Evolutionary conservation across 2,888 invertebrate genomes (phyloP).

Genomic region (Fissipunctia ypsillon): DNA sequence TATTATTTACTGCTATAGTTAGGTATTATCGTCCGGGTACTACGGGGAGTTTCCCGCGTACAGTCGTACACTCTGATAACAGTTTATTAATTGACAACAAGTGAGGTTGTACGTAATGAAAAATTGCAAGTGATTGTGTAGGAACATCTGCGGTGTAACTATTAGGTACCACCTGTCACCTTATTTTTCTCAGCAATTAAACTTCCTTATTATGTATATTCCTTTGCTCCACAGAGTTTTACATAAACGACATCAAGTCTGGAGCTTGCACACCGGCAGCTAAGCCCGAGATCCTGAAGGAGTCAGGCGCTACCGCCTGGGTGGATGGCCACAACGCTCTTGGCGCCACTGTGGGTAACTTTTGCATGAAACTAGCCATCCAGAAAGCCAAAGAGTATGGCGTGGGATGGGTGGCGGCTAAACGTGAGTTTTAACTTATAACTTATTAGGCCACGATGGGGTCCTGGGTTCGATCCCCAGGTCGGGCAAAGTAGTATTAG

Average conservation of each 20-base stretch:
- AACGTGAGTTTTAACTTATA: slow-evolving; percentile 84
- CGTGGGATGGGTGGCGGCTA: slow-evolving; percentile 95
- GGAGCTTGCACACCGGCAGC: slow-evolving; percentile 91
- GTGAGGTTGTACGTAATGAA: neutral
- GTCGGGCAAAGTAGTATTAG: neutral
- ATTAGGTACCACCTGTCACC: neutral
- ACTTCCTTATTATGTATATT: neutral
- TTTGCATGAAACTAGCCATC: slow-evolving; percentile 95
- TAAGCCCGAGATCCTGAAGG: slow-evolving; percentile 92
- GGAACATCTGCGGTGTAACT: too few relatives aligned
- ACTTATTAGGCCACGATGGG: neutral
- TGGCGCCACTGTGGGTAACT: slow-evolving; percentile 95
- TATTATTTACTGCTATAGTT: neutral
- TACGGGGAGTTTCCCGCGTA: neutral
- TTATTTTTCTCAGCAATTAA: neutral
- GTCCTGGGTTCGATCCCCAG: neutral
- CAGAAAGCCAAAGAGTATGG: slow-evolving; percentile 94
- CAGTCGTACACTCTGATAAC: too few relatives aligned
- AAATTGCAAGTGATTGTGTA: neutral
- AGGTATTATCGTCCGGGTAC: neutral
- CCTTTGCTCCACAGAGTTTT: slow-evolving; percentile 91
- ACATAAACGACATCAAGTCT: slow-evolving; percentile 93
- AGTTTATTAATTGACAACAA: neutral
- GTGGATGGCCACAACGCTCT: slow-evolving; percentile 95
- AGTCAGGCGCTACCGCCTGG: slow-evolving; percentile 92